Evolutionary conservation across 2,113 vertebrate species (phyloP), one percentile per base, ranked within the genome.

Genomic region (Hypomesus transpacificus): DNA sequence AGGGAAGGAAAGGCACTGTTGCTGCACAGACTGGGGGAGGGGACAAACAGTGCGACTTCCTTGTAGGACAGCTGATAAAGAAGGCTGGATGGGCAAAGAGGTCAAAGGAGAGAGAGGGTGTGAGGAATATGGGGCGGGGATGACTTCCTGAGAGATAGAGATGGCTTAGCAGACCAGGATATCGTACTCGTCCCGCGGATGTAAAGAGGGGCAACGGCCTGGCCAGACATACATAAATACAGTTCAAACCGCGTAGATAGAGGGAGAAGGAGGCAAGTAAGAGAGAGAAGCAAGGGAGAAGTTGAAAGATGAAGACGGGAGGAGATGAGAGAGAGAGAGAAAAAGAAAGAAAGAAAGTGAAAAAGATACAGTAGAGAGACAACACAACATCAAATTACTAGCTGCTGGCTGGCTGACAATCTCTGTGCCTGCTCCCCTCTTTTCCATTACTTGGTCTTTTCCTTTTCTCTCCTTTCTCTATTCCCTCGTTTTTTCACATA

Each of bases 311-410:
- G 26, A 22, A 26, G n/a, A 67, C 71, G 57, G 68, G 46, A 34
- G n/a, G 78, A 68, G 78, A 66, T 3, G 77, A 74, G 34, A 31
- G 58, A 64, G 24, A 60, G 16, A 51, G 61, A 69, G 70, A 21
- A 65, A 71, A 75, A 59, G 22, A 69, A 71, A 66, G 53, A 73
- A 31, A 61, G 9, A 46, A 52, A 26, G 59, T 73, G 0, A 34
- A 34, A 34, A 34, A 34, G 31, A 34, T 34, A 6, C 31, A 34
- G 7, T 24, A 65, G 66, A 68, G 50, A 54, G 22, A 51, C 20
- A 50, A 65, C 60, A 11, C 60, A 58, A 28, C 78, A 77, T 81
- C 79, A 85, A 87, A 90, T 88, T 83, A 87, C 83, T 5, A 80
- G 76, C 85, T 34, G 87, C 87, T 87, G 39, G 11, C 39, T 56